Base-by-base conservation (phyloP, 2,888 invertebrate species). In the Empis livida region DNA sequence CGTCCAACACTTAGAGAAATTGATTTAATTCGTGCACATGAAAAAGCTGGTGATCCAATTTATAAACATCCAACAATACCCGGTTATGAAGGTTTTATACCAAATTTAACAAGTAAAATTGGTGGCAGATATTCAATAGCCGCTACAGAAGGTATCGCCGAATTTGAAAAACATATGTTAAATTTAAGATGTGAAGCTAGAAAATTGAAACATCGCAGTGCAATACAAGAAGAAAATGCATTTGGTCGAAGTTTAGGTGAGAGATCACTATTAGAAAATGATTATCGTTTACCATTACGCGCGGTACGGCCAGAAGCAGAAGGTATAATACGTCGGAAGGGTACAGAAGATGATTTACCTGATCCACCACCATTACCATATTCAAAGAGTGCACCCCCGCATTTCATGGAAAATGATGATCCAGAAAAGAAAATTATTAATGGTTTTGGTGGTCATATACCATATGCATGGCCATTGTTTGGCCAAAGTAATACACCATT, bases 11-110 rank as follows among this genome's bases (percentile, higher is more conserved):
- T 78, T 60, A 71, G 71, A 47, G 84, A 83, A 57, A 74, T 84
- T 37, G 80, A 83, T 53, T 63, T 75, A 1, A 77, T 85, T 5
- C 79, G 79, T 54, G 74, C 77, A 10, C 75, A 82, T 53, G 75
- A 75, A 53, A 71, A 76, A 45, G 76, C 77, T 60, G 79, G 79
- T 2, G 84, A 84, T 65, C 74, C 81, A 1, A 73, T 82, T 30
- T 85, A 82, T 63, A 76, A 76, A 50, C 80, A 84, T 67, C 84
- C 85, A 2, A 79, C 82, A 67, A 71, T 82, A 52, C 83, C 85
- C 15, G 82, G 84, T 37, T 86, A 84, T 61, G 80, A 82, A 67
- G 86, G 85, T 3, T 67, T 65, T 44, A 57, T 68, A 35, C 86
- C 86, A 5, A 74, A 78, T 54, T 63, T 82, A 55, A 77, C 76